These are phyloP conservation scores for Drosophila kokeensis DNA, from an alignment of 2,888 invertebrate species.

Conservation along the genomic window DNA sequence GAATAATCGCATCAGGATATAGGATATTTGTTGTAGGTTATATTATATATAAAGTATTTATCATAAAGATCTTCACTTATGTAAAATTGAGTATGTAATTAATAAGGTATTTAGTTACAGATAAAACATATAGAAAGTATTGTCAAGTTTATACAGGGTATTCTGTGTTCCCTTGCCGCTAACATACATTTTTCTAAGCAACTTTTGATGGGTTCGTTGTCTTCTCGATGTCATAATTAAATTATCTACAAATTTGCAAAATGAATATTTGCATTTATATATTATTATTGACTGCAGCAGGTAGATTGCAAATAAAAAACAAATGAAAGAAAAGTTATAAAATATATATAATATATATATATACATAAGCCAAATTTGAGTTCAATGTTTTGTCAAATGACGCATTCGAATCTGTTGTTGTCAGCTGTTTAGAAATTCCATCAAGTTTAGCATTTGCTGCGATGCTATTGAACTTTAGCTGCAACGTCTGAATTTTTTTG, in stretches of 20 bases:
- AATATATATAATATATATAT: neutral
- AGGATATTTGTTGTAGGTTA: neutral
- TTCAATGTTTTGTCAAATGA: constrained; percentile 54
- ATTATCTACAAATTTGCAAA: constrained; percentile 21
- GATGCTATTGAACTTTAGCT: constrained; percentile 60
- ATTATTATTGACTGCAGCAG: neutral
- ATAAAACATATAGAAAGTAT: neutral
- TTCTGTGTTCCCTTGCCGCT: constrained; percentile 6
- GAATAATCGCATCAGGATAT: neutral
- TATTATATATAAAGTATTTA: neutral
- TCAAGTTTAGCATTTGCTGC: constrained; percentile 24
- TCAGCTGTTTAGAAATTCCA: constrained; percentile 66
- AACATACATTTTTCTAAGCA: neutral
- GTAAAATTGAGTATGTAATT: neutral
- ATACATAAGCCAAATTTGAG: constrained; percentile 36
- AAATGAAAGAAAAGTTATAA: neutral
- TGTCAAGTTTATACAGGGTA: neutral
- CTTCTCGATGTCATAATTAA: constrained; percentile 36
- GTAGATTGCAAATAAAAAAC: neutral
- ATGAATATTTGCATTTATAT: constrained; percentile 4
- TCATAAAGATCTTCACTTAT: no score
- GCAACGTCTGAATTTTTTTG: constrained; percentile 22
- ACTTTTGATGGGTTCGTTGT: constrained; percentile 9
- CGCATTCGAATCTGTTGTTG: constrained; percentile 28
- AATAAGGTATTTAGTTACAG: neutral